Conservation (phyloP, 2,113 vertebrate species). For the Mustelus asterias region DNA sequence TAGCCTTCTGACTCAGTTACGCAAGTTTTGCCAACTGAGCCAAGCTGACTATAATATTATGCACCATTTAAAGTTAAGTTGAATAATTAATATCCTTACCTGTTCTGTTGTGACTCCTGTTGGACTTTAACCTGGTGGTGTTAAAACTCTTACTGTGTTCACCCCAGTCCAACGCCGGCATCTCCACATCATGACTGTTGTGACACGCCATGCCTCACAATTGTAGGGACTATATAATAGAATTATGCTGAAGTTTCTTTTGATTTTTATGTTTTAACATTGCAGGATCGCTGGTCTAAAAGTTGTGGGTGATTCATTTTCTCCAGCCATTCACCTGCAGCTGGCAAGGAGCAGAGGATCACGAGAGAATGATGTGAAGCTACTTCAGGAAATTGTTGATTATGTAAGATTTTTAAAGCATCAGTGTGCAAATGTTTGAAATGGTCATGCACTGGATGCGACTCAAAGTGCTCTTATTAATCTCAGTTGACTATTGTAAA, state of each 20-base stretch:
- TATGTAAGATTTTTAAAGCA: conserved; percentile 61
- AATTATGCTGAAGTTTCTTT: background rate
- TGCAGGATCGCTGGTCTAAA: conserved; percentile 74
- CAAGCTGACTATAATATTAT: background rate
- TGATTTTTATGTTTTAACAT: conserved; percentile 39
- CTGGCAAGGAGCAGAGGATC: conserved; percentile 71
- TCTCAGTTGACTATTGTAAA: background rate
- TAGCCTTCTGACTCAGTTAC: background rate
- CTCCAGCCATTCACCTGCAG: conserved; percentile 81
- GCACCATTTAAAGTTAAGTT: background rate
- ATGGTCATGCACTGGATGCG: background rate
- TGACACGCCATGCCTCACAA: background rate
- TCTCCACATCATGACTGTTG: too few species aligned
- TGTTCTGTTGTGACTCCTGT: background rate
- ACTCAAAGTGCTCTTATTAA: background rate
- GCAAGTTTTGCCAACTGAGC: background rate
- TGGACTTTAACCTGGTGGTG: too few species aligned
- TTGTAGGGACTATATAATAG: background rate
- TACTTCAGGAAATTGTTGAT: conserved; percentile 71
- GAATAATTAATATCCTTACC: background rate
- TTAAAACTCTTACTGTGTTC: too few species aligned
- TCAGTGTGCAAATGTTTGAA: background rate
- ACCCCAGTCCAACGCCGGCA: too few species aligned
- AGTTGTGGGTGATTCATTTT: conserved; percentile 68
- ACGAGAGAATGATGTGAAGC: conserved; percentile 70